Percentiles rank a stretch among this genome's conserved stretches.
These are phyloP conservation scores for Rhamnusium bicolor DNA, from an alignment of 2,888 invertebrate species.

Conservation along the genomic window DNA sequence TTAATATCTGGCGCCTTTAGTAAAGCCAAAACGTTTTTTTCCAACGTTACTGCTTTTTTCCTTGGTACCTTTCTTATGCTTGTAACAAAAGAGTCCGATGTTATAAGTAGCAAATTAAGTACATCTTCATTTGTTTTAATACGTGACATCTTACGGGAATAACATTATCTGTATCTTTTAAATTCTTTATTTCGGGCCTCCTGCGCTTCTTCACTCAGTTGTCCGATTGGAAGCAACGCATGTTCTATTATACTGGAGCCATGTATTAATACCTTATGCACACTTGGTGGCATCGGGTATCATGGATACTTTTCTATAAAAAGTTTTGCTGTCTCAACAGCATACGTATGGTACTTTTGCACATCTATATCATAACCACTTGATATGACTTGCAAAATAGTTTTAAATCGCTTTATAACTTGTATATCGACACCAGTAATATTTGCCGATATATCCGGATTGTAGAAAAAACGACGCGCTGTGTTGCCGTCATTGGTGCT, in stretches of 20 bases:
- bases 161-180: constrained; percentile 26
- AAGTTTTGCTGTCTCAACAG: constrained; percentile 22
- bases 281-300: constrained; percentile 44
- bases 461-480: not conserved
- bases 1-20: not conserved
- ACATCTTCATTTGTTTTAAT: constrained; percentile 37
- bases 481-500: not conserved
- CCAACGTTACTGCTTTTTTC: not conserved
- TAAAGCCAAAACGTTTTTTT: not conserved
- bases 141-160: constrained; percentile 5
- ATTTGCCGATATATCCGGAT: not conserved
- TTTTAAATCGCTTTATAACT: not conserved
- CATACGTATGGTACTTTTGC: not conserved
- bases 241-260: too few species aligned
- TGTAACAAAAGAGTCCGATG: constrained; percentile 14
- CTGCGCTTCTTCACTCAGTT: constrained; percentile 45
- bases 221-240: constrained; percentile 44
- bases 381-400: not conserved
- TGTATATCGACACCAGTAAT: not conserved
- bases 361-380: constrained; percentile 1
- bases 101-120: constrained; percentile 20
- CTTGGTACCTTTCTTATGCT: not conserved
- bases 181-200: constrained; percentile 46
- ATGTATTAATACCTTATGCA: constrained; percentile 40
- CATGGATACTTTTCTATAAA: constrained; percentile 42